phyloP scores from a whole-genome alignment of 2,113 vertebrate species.

The Podarcis cretensis region DNA sequence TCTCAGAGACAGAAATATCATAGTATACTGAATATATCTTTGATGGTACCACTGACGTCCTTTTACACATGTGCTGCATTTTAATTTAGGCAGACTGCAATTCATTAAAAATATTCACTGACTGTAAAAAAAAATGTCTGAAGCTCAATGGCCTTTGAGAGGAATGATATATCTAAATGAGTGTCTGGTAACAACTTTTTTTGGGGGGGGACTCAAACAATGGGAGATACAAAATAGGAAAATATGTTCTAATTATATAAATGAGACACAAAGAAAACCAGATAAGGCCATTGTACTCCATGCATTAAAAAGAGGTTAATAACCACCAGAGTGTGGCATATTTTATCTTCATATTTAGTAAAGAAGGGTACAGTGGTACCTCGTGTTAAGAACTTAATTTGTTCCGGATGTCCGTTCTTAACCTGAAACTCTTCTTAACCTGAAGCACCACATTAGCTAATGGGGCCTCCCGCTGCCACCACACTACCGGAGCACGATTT shows the following conservation, averaged over 20 bases:
- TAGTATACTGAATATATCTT: neutral
- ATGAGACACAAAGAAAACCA: neutral
- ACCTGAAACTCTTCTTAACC: no score
- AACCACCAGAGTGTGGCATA: neutral
- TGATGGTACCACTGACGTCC: neutral
- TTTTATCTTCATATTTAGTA: neutral
- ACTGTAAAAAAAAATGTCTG: neutral
- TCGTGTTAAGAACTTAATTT: no score
- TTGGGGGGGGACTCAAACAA: neutral
- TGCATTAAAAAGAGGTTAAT: neutral
- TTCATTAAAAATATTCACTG: neutral
- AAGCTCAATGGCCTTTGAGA: neutral
- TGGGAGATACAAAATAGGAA: neutral
- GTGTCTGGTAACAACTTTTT: neutral
- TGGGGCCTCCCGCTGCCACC: no score
- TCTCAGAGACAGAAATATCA: neutral
- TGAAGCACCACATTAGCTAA: no score
- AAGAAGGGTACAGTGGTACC: neutral
- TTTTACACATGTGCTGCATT: neutral
- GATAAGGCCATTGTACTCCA: neutral
- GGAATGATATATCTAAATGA: neutral
- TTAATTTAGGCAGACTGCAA: neutral
- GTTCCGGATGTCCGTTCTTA: no score
- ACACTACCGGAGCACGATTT: no score
- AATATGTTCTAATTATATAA: neutral